Conservation (phyloP, 2,113 vertebrate species). For the Vulpes lagopus region DNA sequence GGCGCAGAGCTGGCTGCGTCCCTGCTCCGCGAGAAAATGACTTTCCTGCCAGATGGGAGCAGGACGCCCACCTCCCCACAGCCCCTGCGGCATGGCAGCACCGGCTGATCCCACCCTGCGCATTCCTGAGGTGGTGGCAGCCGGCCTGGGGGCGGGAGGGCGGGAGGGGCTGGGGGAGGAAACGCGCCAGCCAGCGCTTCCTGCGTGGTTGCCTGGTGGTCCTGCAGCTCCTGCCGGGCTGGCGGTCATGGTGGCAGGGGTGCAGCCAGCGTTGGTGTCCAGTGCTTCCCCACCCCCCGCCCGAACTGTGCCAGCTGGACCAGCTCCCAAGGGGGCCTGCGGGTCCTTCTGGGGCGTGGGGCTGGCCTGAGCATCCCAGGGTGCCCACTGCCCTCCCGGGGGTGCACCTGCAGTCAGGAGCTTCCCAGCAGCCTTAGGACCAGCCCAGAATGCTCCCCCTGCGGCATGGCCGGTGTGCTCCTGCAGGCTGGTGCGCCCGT, state of each 20-base stretch:
- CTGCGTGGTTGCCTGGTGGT: slow-evolving; percentile 16
- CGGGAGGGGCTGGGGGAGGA: slow-evolving; percentile 42
- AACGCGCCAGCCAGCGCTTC: slow-evolving; percentile 58
- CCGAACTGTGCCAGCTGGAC: background rate
- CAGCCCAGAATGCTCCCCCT: background rate
- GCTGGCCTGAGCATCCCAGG: background rate
- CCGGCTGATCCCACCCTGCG: background rate
- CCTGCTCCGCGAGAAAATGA: background rate
- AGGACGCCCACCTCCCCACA: slow-evolving; percentile 46
- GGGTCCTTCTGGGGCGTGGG: background rate
- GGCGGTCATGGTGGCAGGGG: background rate
- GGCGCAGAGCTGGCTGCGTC: background rate
- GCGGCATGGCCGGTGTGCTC: background rate
- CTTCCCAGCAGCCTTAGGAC: background rate
- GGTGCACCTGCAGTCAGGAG: background rate
- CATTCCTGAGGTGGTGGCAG: background rate
- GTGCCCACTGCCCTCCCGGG: rapidly evolving
- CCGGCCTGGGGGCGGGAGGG: background rate
- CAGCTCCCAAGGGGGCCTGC: background rate
- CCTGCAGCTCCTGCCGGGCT: background rate
- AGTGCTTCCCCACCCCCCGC: too few relatives aligned
- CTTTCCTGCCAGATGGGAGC: slow-evolving; percentile 52
- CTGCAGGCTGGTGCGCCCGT: rapidly evolving
- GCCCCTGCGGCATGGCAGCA: background rate
- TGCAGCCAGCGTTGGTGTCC: background rate